These are phyloP conservation scores for Theocolax elegans DNA, from an alignment of 1,140 invertebrate genomes.

Conservation along the genomic window DNA sequence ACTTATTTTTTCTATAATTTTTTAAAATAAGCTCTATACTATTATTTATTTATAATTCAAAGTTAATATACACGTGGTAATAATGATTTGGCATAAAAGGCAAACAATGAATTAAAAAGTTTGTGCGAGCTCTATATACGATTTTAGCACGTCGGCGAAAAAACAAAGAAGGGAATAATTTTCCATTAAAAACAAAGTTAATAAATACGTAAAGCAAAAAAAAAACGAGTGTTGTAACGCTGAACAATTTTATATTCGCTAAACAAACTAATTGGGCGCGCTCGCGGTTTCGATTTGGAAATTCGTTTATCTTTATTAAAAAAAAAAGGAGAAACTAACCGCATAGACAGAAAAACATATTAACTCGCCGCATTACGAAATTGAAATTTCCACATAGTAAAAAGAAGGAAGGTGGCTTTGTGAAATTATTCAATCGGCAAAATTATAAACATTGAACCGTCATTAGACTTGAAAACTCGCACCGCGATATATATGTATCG, in stretches of 20 bases:
- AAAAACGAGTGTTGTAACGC: too few relatives aligned
- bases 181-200: too few relatives aligned
- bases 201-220: too few relatives aligned
- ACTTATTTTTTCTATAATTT: neutral
- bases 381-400: neutral
- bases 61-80: too few relatives aligned
- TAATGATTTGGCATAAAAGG: too few relatives aligned
- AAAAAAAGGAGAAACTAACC: neutral
- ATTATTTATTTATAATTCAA: too few relatives aligned
- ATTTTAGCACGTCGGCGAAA: too few relatives aligned
- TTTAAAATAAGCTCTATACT: too few relatives aligned
- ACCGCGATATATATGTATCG: slow-evolving; percentile 7
- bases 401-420: neutral
- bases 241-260: too few relatives aligned
- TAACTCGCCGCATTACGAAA: neutral
- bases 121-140: too few relatives aligned
- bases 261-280: slow-evolving; percentile 1
- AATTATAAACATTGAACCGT: slow-evolving; percentile 25
- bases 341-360: neutral
- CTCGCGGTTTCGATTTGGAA: neutral
- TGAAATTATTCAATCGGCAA: slow-evolving; percentile 14
- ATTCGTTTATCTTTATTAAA: neutral
- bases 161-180: too few relatives aligned
- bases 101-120: too few relatives aligned
- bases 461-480: neutral